Base-by-base conservation (phyloP, 2,113 vertebrate genomes). In the Rhabdornis inornatus region DNA sequence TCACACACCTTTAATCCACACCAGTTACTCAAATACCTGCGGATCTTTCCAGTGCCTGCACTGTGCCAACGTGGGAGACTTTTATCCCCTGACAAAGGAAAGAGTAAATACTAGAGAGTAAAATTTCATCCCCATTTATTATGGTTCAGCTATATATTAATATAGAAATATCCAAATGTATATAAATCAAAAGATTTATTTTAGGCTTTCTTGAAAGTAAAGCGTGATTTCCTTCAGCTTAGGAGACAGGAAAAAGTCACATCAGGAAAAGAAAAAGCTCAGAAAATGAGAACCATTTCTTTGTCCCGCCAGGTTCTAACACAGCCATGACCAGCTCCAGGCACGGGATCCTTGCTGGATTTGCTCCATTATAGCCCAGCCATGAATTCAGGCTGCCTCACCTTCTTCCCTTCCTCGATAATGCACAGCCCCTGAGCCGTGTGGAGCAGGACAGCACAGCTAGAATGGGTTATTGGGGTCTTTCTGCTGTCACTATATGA, bases 371-470 rank as follows among this genome's bases (percentile, higher is more conserved):
- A 30, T 3, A 3, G 75, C 75, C 47, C 42, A 52, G n/a, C 12
- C 8, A 60, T 10, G 11, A 82, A 42, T 19, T 24, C 25, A n/a
- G 53, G 40, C 33, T 55, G 35, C 50, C 53, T 33, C 44, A 15
- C 21, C 23, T 56, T 13, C 63, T 6, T 33, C 33, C 78, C 47
- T 9, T 23, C 52, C 30, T 28, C 47, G 63, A 2, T 1, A 24
- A 19, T 0, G 7, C 59, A 44, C 19, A 14, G 3, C 20, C 70
- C n/a, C 53, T n/a, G 24, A 11, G 61, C 52, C 0, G 0, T 1
- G 2, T 0, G 10, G 14, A 63, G 63, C 8, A 1, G 57, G 19
- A 25, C 21, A 33, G 60, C 44, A 40, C 83, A 65, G 30, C 4
- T 20, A 55, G 70, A 82, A 10, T 1, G 42, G n/a, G 13, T 35